Evolutionary conservation across 2,113 vertebrate genomes (phyloP).

Genomic region (Pyxicephalus adspersus): DNA sequence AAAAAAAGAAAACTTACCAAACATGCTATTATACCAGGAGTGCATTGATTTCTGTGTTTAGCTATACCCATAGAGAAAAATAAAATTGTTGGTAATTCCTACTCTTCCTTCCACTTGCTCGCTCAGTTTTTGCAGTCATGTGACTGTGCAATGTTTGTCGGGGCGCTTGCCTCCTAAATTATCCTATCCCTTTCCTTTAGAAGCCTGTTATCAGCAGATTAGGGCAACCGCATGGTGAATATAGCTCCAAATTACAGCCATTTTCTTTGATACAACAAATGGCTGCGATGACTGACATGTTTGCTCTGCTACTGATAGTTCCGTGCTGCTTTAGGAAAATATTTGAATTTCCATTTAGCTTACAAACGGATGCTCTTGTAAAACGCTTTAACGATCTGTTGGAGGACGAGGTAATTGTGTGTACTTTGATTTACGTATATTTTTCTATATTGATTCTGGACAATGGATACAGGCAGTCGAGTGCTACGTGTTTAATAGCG

Average conservation of each 20-base stretch:
- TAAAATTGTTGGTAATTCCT: background rate
- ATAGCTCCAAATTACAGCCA: constrained; percentile 25
- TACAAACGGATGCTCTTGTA: constrained; percentile 18
- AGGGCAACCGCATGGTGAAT: constrained; percentile 8
- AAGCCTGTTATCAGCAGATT: constrained; percentile 38
- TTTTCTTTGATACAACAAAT: background rate
- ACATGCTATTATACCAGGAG: too few relatives aligned
- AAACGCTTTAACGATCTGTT: constrained; percentile 11
- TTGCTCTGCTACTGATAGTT: constrained; percentile 16
- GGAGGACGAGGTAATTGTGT: constrained; percentile 2
- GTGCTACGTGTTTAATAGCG: background rate
- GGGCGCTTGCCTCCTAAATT: background rate
- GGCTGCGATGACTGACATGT: constrained; percentile 3
- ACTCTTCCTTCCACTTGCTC: background rate
- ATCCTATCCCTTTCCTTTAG: constrained; percentile 1
- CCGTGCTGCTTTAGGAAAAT: constrained; percentile 34
- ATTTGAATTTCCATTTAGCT: constrained; percentile 49
- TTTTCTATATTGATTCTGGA: background rate
- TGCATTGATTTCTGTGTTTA: background rate
- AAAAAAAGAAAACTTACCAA: too few relatives aligned
- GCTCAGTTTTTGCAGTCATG: background rate
- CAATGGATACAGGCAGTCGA: background rate
- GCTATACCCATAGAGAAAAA: background rate
- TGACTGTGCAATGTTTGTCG: background rate
- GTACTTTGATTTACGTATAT: constrained; percentile 31